Base-by-base conservation (phyloP, 2,888 invertebrate genomes). In the Bembecia ichneumoniformis region DNA sequence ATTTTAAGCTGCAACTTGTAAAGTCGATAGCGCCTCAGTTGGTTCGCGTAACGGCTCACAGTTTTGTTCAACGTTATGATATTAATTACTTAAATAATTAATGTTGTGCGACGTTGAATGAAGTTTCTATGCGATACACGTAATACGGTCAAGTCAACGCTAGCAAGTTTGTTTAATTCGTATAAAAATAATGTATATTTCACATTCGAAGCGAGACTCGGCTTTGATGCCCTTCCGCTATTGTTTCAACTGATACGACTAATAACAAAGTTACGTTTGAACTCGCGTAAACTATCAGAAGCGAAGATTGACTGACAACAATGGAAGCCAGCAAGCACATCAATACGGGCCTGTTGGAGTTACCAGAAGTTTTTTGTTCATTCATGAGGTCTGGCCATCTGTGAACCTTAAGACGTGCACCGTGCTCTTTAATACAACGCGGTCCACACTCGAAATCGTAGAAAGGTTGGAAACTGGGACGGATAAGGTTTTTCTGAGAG, bases 241-340 rank as follows among this genome's bases (percentile, higher is more conserved):
- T 10, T 44, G 11, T 28, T 28, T n/a, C 40, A 40, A 13, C 36
- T 40, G 36, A 40, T 40, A 40, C n/a, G 4, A 13, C 40, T 10
- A 40, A 40, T 40, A 14, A 40, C 1, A 1, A 40, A 14, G n/a
- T 40, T 40, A 13, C 3, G 11, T n/a, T 9, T 28, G 2, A 40
- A 40, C 13, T 40, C 14, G 40, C n/a, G 34, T 40, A 40, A 40
- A 40, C 40, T 13, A 13, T 40, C 5, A 2, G 7, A n/a, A 11
- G 7, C n/a, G 28, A 48, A 20, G 20, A 28, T 40, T 34, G 48
- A 15, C 43, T 20, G 15, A 34, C 9, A 57, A 54, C 58, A 58
- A 52, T 60, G 57, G 56, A 55, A 13, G 40, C 13, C 40, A 13
- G 40, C 11, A 40, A 40, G 40, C 40, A n/a, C 40, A 40, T 13